phyloP scores from a whole-genome alignment of 2,113 vertebrate species.

The Chinchilla lanigera region DNA sequence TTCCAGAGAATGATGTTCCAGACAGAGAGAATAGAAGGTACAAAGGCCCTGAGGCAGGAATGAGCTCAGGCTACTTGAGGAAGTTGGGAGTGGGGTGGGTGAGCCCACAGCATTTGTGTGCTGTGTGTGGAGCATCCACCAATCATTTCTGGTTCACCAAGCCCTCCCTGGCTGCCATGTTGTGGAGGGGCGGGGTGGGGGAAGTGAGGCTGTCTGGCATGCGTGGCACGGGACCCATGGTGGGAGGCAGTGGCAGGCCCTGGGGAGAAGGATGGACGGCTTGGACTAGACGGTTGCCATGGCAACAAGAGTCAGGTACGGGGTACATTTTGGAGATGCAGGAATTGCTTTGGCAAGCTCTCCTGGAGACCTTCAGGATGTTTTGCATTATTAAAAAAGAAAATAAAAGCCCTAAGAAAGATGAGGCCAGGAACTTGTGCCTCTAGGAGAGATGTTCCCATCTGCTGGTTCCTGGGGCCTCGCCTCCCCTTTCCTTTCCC shows the following conservation, averaged over 20 bases:
- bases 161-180: not conserved
- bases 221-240: not conserved
- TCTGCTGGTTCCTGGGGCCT: not conserved
- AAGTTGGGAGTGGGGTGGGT: not conserved
- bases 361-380: conserved; percentile 2
- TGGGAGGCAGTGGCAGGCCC: not conserved
- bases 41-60: not conserved
- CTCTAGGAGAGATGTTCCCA: not conserved
- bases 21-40: not conserved
- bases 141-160: not conserved
- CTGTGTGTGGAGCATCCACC: rapidly evolving
- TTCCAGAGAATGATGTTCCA: not conserved
- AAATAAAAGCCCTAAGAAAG: not conserved
- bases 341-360: not conserved
- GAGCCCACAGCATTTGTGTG: rapidly evolving
- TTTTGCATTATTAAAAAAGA: not conserved
- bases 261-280: not conserved
- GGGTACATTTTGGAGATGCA: not conserved
- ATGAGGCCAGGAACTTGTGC: not conserved
- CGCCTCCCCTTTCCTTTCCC: rapidly evolving
- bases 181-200: no score
- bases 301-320: not conserved
- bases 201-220: no score
- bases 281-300: not conserved
- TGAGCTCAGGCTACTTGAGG: not conserved